phyloP scores from a whole-genome alignment of 1,140 invertebrate species.

The Teleogryllus occipitalis region DNA sequence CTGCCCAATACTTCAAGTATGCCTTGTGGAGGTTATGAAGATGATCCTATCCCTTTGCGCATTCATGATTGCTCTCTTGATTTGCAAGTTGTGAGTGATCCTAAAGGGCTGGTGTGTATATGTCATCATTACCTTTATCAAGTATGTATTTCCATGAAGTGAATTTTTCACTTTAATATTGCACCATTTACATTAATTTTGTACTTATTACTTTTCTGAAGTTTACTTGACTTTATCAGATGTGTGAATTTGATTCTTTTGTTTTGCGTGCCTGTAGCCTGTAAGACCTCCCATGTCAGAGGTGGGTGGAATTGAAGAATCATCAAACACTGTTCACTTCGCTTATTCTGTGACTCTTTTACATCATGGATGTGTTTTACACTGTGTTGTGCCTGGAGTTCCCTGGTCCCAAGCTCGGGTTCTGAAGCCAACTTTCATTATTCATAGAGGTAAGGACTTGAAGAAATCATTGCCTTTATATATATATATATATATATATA shows the following conservation, averaged over 20 bases:
- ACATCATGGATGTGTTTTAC: conserved; percentile 72
- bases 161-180: too few species aligned
- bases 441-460: conserved; percentile 48
- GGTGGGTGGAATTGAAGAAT: conserved; percentile 32
- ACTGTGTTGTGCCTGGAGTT: conserved; percentile 69
- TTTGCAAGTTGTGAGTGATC: conserved; percentile 64
- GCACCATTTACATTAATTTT: too few species aligned
- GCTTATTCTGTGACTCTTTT: conserved; percentile 73
- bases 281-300: conserved; percentile 16
- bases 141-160: conserved; percentile 25
- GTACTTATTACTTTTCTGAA: too few species aligned
- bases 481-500: too few species aligned
- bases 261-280: not conserved
- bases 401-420: conserved; percentile 64
- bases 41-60: conserved; percentile 64
- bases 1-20: conserved; percentile 40
- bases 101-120: conserved; percentile 65
- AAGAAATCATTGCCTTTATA: not conserved
- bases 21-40: conserved; percentile 59
- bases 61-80: conserved; percentile 74
- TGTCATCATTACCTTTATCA: conserved; percentile 81
- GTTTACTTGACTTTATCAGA: too few species aligned
- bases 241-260: too few species aligned
- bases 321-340: conserved; percentile 60
- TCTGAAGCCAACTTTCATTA: conserved; percentile 61